phyloP scores from a whole-genome alignment of 1,140 invertebrate genomes.

The Drosophila guanche region DNA sequence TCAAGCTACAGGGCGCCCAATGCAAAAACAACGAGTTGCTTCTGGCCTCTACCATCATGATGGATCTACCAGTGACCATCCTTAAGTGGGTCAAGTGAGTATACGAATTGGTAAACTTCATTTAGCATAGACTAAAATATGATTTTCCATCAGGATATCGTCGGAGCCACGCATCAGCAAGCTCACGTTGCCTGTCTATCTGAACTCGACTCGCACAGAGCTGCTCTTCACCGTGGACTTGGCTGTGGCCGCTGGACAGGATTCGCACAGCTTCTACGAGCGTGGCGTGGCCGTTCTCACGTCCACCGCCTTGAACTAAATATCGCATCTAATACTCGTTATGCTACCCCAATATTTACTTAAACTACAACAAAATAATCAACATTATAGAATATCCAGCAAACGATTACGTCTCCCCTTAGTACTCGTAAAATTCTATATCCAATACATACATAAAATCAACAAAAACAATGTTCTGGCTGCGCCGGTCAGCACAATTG shows the following conservation, averaged over 20 bases:
- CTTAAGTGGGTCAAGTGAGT: constrained; percentile 92
- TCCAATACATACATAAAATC: constrained; percentile 2
- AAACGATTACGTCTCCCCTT: too few species aligned
- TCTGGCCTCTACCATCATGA: constrained; percentile 97
- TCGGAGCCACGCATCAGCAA: constrained; percentile 86
- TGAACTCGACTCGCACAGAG: constrained; percentile 97
- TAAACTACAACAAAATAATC: not conserved
- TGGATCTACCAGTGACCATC: constrained; percentile 94
- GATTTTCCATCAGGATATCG: constrained; percentile 82
- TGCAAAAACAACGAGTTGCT: constrained; percentile 95
- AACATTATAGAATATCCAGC: not conserved
- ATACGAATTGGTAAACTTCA: not conserved
- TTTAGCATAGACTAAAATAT: constrained; percentile 12
- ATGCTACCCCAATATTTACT: constrained; percentile 5
- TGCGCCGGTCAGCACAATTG: constrained; percentile 1
- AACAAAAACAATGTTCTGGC: constrained; percentile 13
- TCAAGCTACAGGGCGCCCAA: constrained; percentile 97
- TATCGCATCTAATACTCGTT: not conserved
- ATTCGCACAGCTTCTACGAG: constrained; percentile 97
- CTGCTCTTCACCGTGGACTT: constrained; percentile 98
- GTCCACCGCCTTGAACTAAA: constrained; percentile 94
- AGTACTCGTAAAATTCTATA: too few species aligned
- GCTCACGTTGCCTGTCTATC: constrained; percentile 97
- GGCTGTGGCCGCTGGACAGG: constrained; percentile 93
- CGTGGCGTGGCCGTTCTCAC: constrained; percentile 97